These are phyloP conservation scores for Bombus sylvicola DNA, from an alignment of 1,140 invertebrate genomes.

Conservation along the genomic window DNA sequence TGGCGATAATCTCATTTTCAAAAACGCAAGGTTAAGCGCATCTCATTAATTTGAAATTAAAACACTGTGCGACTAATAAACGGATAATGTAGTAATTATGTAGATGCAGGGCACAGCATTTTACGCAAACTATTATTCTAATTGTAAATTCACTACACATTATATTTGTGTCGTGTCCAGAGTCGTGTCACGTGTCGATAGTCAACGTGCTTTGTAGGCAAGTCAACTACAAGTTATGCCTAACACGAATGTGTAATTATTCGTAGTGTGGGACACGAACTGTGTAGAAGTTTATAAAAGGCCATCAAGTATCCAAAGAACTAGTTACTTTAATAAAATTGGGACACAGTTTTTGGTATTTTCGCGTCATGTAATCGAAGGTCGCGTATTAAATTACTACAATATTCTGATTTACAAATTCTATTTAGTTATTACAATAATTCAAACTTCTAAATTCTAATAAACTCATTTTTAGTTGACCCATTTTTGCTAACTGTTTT, in stretches of 20 bases:
- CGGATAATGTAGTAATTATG: not conserved
- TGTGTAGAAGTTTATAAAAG: not conserved
- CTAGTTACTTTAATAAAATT: not conserved
- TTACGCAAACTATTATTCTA: not conserved
- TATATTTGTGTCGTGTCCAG: slow-evolving; percentile 7
- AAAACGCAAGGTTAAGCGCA: not conserved
- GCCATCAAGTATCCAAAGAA: not conserved
- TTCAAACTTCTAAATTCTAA: too few species aligned
- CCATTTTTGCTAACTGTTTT: too few species aligned
- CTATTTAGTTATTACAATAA: not conserved
- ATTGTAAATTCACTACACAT: slow-evolving; percentile 32
- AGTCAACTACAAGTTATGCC: slow-evolving; percentile 7
- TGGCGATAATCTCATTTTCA: too few species aligned
- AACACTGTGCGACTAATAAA: not conserved
- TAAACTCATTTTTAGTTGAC: too few species aligned
- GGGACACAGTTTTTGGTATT: too few species aligned
- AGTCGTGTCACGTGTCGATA: slow-evolving; percentile 28
- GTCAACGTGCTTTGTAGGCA: slow-evolving; percentile 4
- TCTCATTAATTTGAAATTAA: not conserved
- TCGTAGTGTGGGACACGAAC: not conserved
- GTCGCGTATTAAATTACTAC: not conserved
- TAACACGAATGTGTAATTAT: slow-evolving; percentile 19
- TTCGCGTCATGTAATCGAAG: too few species aligned
- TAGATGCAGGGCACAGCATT: not conserved
- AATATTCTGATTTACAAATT: not conserved